Evolutionary conservation across 2,797 vertebrate genomes (phyloP), one percentile per base, ranked within the genome.

Genomic region (Chloroceryle amazona): DNA sequence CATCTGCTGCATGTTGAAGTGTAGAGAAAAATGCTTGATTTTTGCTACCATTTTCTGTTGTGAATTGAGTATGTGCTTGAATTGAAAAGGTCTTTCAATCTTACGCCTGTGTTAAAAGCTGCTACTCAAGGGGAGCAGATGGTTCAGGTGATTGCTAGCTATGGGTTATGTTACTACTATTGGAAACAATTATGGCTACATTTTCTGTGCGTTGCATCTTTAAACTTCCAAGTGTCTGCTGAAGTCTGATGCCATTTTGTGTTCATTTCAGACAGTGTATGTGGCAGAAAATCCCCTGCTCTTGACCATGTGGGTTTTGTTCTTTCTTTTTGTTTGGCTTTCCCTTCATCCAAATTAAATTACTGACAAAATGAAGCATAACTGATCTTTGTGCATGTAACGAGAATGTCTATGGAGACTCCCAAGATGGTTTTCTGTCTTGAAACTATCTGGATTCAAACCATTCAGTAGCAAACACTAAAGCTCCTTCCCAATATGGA

Each of bases 211-310:
- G 28, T 47, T 35, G 21, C 14, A 61, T 61, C 41, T 93, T 89
- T 87, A 81, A 86, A 83, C 31, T 79, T 94, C 29, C 16, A 62
- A 75, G n/a, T 68, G 21, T 67, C 80, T 88, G n/a, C 58, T 90
- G 39, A 46, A 86, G 35, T 46, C 46, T 86, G 79, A 54, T 95
- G 37, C 35, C 87, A 84, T 96, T 93, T 88, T 81, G 31, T 78
- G 49, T 42, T 86, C 35, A 13, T 74, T 94, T 91, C 35, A 39
- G 61, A 29, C 3, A 71, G 35, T 3, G 2, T 54, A n/a, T 75
- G 12, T 62, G 88, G 39, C 62, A 75, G 39, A 60, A 89, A 37
- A 51, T 55, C 29, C 6, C 72, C 35, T 83, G n/a, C 72, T 94
- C 11, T 74, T 46, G 12, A 33, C 49, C 20, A 23, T 23, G 11